Conservation (phyloP, 2,888 invertebrate species). For the Omphaloscelis lunosa region DNA sequence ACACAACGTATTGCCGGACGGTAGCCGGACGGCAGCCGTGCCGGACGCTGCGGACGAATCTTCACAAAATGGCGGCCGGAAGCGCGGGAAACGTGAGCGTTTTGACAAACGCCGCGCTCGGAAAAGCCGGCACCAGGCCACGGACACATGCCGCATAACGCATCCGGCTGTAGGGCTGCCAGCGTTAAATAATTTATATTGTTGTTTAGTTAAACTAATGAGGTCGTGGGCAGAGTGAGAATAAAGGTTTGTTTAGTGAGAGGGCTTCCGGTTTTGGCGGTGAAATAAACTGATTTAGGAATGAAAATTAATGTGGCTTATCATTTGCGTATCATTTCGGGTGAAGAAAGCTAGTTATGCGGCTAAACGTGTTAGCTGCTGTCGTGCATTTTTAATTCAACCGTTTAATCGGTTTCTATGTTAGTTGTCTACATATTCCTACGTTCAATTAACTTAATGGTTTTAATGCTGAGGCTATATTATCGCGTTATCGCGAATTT, state of each 20-base stretch:
- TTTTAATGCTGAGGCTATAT: no score
- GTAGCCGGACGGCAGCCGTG: constrained; percentile 75
- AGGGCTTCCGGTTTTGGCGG: constrained; percentile 47
- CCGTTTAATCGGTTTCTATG: not conserved
- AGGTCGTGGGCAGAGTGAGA: constrained; percentile 50
- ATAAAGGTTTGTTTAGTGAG: constrained; percentile 53
- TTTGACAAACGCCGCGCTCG: constrained; percentile 87
- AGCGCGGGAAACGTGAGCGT: constrained; percentile 88
- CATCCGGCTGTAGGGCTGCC: constrained; percentile 73
- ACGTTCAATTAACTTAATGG: not conserved
- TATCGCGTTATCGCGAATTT: no score
- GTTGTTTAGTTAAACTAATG: constrained; percentile 51
- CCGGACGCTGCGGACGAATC: constrained; percentile 85
- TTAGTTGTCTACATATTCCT: no score
- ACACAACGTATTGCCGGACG: constrained; percentile 87
- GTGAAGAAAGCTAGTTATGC: not conserved
- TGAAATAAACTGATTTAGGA: constrained; percentile 43
- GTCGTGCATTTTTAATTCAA: not conserved
- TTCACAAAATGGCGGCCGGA: constrained; percentile 90
- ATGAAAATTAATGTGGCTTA: constrained; percentile 10
- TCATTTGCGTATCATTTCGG: constrained; percentile 34
- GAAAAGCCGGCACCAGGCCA: constrained; percentile 76
- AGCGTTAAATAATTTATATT: constrained; percentile 60
- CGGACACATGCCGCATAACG: constrained; percentile 82
- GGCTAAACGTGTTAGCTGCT: not conserved